Base-by-base conservation (phyloP, 2,888 invertebrate genomes). In the Adelphocoris suturalis region DNA sequence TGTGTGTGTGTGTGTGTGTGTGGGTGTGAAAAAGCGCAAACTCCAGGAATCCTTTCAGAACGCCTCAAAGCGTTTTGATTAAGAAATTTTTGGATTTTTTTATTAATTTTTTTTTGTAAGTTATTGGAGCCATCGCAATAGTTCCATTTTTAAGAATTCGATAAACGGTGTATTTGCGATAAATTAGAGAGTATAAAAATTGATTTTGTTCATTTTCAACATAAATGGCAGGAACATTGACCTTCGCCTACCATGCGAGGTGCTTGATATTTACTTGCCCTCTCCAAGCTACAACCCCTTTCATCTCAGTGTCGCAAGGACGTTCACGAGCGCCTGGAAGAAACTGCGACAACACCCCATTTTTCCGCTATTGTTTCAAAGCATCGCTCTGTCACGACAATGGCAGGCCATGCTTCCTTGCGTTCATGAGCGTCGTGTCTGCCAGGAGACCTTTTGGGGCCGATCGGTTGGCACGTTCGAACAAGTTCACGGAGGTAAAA, bases 271-370 rank as follows among this genome's bases (percentile, higher is more conserved):
- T 78, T 78, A 78, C 46, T 78, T 19, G 47, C 46, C 78, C 37
- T 7, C 78, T 37, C 78, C 7, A 78, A n/a, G 37, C 78, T 78
- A 37, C 37, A 78, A 16, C 78, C 28, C 78, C 78, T 46, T 78
- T 78, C 78, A 78, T 68, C 68, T 68, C 46, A 78, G 78, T 78
- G 46, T 78, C 46, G 78, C 78, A 78, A 78, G 78, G 78, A 78
- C 78, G 78, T 78, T 1, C 78, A 14, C 46, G 76, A 76, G 27
- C 76, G 2, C 1, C 28, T 11, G 28, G 28, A 9, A 47, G 78
- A 46, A 47, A 47, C 37, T 1, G 78, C 78, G 47, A 78, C 37
- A 37, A 78, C 78, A 78, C 46, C 78, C 78, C 46, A 78, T 46
- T 78, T 78, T 78, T 78, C 78, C 46, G 78, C 78, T 78, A 78